Base-by-base conservation (phyloP, 2,797 vertebrate species). In the Syncerus caffer region DNA sequence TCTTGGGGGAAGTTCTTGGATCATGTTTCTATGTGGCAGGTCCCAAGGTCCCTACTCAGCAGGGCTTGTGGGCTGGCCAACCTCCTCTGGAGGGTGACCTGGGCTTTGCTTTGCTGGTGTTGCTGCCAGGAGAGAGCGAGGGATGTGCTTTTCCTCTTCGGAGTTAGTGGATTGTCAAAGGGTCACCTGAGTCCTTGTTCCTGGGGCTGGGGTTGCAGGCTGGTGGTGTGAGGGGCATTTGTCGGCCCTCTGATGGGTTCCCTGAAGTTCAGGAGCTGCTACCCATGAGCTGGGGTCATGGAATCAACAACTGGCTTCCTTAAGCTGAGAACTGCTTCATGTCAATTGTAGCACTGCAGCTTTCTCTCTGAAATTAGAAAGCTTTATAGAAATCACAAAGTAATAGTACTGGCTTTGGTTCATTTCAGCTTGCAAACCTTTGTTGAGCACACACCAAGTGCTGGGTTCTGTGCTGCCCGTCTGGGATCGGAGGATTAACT, bases 291-390 rank as follows among this genome's bases (percentile, higher is more conserved):
- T 9, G 19, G n/a, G 21, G 45, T 38, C 3, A 3, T 1, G 15
- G 34, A 14, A 38, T 38, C 5, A 10, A 27, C 21, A 0, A 14
- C 2, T 2, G 23, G 25, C 51, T 57, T 90, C 87, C 8, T 15
- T 4, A 31, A 64, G 34, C 42, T 42, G 79, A 64, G 51, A 50
- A 3, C 0, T 15, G 7, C 34, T 86, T 25, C 6, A 5, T 23
- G 34, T 7, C 3, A 9, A 21, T 21, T 3, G 9, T 0, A 2
- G 64, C 0, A 53, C 11, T 0, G 0, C 12, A 0, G 6, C n/a
- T 76, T 34, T 34, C 92, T 83, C n/a, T 27, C 11, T 3, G 55
- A 47, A 31, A 34, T 58, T 4, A 25, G 50, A 55, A 29, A 11
- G 29, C 50, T 9, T 45, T 5, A 2, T 4, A 47, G 84, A 19